Conservation (phyloP, 2,888 invertebrate genomes). For the Thumatha senex region DNA sequence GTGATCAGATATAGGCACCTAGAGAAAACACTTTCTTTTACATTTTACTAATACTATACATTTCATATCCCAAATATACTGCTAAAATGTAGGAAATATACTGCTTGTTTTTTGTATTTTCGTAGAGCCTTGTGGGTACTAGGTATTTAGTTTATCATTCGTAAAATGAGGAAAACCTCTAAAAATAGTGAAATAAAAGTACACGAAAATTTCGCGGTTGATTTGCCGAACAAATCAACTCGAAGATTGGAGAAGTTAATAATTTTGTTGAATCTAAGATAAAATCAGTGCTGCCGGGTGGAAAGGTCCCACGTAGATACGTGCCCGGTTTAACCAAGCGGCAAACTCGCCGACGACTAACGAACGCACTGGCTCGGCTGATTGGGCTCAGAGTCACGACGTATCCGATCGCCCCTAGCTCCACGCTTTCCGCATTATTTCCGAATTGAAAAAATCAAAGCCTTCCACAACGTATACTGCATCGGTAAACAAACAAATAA, state of each 20-base stretch:
- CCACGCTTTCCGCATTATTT: conserved; percentile 76
- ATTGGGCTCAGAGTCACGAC: conserved; percentile 62
- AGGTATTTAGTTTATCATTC: no score
- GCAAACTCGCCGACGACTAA: conserved; percentile 62
- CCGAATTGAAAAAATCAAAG: conserved; percentile 82
- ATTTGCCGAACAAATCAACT: conserved; percentile 58
- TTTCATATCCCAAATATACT: no score
- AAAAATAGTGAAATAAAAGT: conserved; percentile 11
- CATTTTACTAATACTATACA: no score
- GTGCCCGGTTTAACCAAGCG: conserved; percentile 76
- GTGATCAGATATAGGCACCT: no score
- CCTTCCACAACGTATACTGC: conserved; percentile 70
- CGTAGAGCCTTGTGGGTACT: no score
- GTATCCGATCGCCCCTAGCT: conserved; percentile 64
- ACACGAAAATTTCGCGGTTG: conserved; percentile 32
- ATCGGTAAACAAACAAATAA: conserved; percentile 81
- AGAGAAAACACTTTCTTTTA: no score
- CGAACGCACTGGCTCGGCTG: conserved; percentile 64
- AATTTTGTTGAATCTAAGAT: conserved; percentile 63
- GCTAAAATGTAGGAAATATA: no score
- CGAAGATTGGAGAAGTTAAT: conserved; percentile 64
- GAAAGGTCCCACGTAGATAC: conserved; percentile 76
- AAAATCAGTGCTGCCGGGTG: conserved; percentile 78
- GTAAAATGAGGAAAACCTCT: no score
- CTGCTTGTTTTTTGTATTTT: no score